These are phyloP conservation scores for Polyommatus iphigenia DNA, from an alignment of 2,888 invertebrate genomes.

Conservation along the genomic window DNA sequence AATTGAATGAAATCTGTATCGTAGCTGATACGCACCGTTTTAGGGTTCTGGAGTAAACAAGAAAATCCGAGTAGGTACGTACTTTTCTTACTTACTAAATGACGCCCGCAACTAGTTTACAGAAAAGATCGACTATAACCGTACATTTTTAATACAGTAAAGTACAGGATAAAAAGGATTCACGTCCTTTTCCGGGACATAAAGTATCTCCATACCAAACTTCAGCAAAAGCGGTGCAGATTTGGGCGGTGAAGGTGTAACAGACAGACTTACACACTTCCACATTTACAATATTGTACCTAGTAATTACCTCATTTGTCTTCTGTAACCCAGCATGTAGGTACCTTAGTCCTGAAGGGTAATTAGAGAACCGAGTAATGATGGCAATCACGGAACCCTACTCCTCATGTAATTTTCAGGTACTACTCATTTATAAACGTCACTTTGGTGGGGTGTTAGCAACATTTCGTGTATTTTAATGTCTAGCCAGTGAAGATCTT, in stretches of 20 bases:
- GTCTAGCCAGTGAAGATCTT: no score
- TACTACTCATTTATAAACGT: neutral
- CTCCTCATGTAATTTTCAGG: neutral
- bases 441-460: neutral
- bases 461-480: neutral
- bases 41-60: neutral
- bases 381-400: neutral
- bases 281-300: neutral
- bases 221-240: no score
- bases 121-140: no score
- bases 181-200: no score
- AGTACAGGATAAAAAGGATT: no score
- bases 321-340: neutral
- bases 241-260: no score
- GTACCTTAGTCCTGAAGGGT: neutral
- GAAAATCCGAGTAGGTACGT: neutral
- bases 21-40: neutral
- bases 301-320: neutral
- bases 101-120: no score
- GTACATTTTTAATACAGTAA: no score
- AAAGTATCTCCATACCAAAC: no score
- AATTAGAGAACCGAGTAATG: neutral
- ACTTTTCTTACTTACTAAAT: no score
- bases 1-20: conserved; percentile 11
- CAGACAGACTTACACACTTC: no score